Evolutionary conservation across 1,140 invertebrate species (phyloP), one percentile per base, ranked within the genome.

Genomic region (Rhynchophorus ferrugineus): DNA sequence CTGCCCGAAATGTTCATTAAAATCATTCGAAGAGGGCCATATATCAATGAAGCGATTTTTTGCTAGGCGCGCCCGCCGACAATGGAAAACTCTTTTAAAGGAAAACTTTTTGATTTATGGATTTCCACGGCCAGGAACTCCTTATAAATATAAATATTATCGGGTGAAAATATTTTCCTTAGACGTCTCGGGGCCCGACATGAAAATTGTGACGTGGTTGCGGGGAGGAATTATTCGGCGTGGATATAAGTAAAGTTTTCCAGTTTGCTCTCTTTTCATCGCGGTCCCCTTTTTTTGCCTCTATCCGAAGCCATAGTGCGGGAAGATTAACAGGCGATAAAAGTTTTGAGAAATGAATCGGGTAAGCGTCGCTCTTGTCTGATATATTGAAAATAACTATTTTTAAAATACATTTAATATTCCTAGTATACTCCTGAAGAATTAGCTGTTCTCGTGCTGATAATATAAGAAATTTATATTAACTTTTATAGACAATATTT

Each of bases 101-200:
- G 45, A 48, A 50, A 50, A 50, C 49, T 50, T 50, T 50, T 50
- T 50, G 49, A 50, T 50, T 50, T 50, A 50, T 50, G 39, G 42
- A 50, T 50, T 50, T 50, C 34, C 18, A 50, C 41, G 41, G 18
- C 29, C 41, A n/a, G 7, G n/a, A 38, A 50, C 14, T 50, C 42
- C 41, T 50, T 44, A 44, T 50, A 50, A 44, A 50, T 50, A 50
- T 50, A 49, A 49, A 49, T 50, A 50, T 50, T 50, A 50, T 50
- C 39, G 5, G 24, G 24, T 24, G 24, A 14, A 22, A 35, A 33
- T 41, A 38, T 49, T 38, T 49, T 49, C 8, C 21, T 9, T 11
- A 35, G 45, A 8, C 17, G 45, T 21, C 36, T 29, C 24, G 5
- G 24, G 5, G 24, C n/a, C 11, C 22, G 36, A 41, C 47, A 24